Evolutionary conservation across 64 coral and sea anemone species (phyloP).

Genomic region (Porites australiensis): DNA sequence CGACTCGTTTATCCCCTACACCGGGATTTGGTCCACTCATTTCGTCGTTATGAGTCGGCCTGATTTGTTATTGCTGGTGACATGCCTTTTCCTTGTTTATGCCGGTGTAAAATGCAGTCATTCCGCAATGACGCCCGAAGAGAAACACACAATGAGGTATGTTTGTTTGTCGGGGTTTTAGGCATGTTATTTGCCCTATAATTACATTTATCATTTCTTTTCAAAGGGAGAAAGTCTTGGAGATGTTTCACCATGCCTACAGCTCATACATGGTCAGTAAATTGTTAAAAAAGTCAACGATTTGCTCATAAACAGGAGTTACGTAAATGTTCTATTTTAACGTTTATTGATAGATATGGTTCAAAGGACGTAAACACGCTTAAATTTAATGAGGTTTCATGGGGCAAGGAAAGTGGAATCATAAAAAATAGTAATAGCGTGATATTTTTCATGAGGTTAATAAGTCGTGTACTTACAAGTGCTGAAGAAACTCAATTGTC

Average conservation of each 20-base stretch:
- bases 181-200: neutral
- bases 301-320: neutral
- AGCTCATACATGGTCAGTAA: constrained; percentile 95
- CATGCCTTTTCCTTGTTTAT: constrained; percentile 44
- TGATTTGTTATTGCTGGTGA: constrained; percentile 49
- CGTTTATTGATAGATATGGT: neutral
- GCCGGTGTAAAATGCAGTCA: constrained; percentile 55
- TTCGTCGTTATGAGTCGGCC: constrained; percentile 46
- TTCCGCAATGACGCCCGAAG: constrained; percentile 67
- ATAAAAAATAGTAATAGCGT: neutral
- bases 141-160: constrained; percentile 60
- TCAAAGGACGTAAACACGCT: too few relatives aligned
- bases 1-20: constrained; percentile 8
- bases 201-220: neutral
- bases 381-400: too few relatives aligned
- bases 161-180: neutral
- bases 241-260: constrained; percentile 99
- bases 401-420: too few relatives aligned
- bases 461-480: neutral
- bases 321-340: neutral
- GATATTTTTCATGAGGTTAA: neutral
- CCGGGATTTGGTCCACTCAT: constrained; percentile 38
- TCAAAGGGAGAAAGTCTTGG: constrained; percentile 86
- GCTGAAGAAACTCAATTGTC: neutral
- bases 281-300: neutral